Evolutionary conservation across 1,140 invertebrate genomes (phyloP).

Genomic region (Drosophila guanche): DNA sequence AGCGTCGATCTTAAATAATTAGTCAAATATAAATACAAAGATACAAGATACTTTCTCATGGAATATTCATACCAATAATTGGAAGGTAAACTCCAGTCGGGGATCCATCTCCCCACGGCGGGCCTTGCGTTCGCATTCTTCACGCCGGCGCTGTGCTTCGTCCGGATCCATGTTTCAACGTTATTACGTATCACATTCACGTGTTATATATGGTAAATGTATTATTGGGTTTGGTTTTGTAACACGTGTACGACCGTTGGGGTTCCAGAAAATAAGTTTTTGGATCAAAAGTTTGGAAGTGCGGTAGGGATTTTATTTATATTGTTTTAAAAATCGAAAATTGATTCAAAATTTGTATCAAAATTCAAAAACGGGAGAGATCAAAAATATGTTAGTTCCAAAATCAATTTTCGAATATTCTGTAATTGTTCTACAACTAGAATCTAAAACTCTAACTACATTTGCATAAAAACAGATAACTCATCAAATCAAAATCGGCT

Average conservation of each 20-base stretch:
- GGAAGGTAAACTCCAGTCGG: slow-evolving; percentile 93
- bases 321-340: slow-evolving; percentile 12
- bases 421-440: slow-evolving; percentile 4
- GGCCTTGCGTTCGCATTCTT: slow-evolving; percentile 95
- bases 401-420: slow-evolving; percentile 28
- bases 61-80: slow-evolving; percentile 85
- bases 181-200: background rate
- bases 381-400: slow-evolving; percentile 78
- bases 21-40: too few species aligned
- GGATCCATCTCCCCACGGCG: slow-evolving; percentile 94
- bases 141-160: slow-evolving; percentile 89
- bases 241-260: slow-evolving; percentile 40
- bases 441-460: slow-evolving; percentile 33
- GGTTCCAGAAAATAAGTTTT: slow-evolving; percentile 47
- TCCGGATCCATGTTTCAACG: slow-evolving; percentile 69
- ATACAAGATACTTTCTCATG: too few species aligned
- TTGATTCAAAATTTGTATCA: slow-evolving; percentile 41
- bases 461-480: too few species aligned
- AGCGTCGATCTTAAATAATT: slow-evolving; percentile 86
- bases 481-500: too few species aligned
- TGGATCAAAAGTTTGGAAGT: slow-evolving; percentile 43
- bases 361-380: slow-evolving; percentile 78
- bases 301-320: slow-evolving; percentile 22
- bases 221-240: background rate
- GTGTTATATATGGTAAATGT: slow-evolving; percentile 6